Base-by-base conservation (phyloP, 2,888 invertebrate species). In the Aquatica leii region DNA sequence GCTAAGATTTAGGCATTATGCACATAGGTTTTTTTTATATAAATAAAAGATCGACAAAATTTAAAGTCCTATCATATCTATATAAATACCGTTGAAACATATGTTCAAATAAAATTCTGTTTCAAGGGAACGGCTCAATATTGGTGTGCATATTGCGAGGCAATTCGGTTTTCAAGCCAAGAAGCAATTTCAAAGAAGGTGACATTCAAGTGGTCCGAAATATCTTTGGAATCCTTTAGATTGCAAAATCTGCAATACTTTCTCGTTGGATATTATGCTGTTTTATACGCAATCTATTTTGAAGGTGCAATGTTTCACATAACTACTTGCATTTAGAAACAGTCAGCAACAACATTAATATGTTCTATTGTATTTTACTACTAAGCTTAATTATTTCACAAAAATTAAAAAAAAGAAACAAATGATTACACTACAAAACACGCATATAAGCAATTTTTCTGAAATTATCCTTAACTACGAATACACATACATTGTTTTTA, bases 71-170 rank as follows among this genome's bases (percentile, higher is more conserved):
- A 18, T 62, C 37, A 57, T 46, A 46, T 46, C 46, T 57, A 62
- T 57, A 58, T 57, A 62, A 62, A 62, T 58, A 57, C 48, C 62
- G 48, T 57, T 53, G 62, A 57, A 62, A 62, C 57, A 68, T 57
- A 64, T 56, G 60, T 55, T 63, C 56, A 68, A 69, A 65, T 65
- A 65, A 69, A 67, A 67, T 62, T 62, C 57, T 66, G 63, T 72
- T 68, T 20, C 65, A 90, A 89, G 89, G 74, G 88, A 90, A 82
- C 90, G 90, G 90, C 82, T 90, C 12, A 79, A 88, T 1, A 85
- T 90, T 41, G 74, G 87, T 31, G 86, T 89, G 0, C 85, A 90
- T 73, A 83, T 87, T 1, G 76, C 86, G 21, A 87, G 86, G 70
- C 88, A 89, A 69, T 79, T 82, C 78, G 77, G 86, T 1, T 77